A percentile compares a stretch with the other conserved stretches of the same genome.
phyloP scores from a whole-genome alignment of 2,797 vertebrate genomes.

The Cryptoprocta ferox region DNA sequence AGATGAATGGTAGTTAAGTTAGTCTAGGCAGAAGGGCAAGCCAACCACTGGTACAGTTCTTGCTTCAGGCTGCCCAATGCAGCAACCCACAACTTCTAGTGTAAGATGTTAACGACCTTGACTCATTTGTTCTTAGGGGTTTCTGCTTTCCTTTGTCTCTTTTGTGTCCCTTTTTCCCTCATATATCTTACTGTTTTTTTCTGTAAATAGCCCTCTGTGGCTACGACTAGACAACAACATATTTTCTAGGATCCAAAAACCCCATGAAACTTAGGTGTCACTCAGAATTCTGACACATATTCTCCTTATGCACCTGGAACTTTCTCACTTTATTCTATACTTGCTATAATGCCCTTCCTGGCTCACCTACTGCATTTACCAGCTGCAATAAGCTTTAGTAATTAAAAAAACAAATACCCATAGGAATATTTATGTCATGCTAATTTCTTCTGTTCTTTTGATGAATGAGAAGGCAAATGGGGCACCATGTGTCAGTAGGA shows the following conservation, averaged over 20 bases:
- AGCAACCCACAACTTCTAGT: not conserved
- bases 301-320: not conserved
- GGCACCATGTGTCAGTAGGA: not conserved
- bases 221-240: not conserved
- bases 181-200: not conserved
- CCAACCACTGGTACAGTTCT: not conserved
- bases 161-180: constrained; percentile 18
- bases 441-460: constrained; percentile 45
- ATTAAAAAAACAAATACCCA: not conserved
- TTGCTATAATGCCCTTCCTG: not conserved
- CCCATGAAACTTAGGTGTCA: not conserved
- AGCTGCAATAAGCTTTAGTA: constrained; percentile 7
- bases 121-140: not conserved
- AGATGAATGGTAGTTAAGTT: not conserved
- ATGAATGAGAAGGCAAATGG: constrained; percentile 33
- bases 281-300: not conserved
- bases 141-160: not conserved
- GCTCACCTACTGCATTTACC: not conserved
- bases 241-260: not conserved
- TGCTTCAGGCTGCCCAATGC: not conserved
- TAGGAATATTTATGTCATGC: constrained; percentile 32
- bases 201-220: not conserved
- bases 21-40: not conserved
- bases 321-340: not conserved
- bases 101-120: not conserved